Evolutionary conservation across 2,797 vertebrate genomes (phyloP), one percentile per base, ranked within the genome.

Genomic region (Clarias pachynema): DNA sequence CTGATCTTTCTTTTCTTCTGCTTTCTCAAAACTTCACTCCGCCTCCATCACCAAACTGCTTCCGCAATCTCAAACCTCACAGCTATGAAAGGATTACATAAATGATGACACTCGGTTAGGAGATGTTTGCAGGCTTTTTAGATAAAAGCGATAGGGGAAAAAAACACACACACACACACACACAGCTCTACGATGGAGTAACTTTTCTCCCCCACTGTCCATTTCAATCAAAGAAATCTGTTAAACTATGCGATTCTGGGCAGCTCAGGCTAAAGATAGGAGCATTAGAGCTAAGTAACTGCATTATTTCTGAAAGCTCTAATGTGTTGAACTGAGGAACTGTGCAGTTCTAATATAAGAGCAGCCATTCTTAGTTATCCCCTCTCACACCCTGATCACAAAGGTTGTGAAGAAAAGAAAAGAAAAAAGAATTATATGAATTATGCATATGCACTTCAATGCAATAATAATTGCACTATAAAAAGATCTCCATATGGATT

Each of bases 261-360:
- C 89, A 90, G 84, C 69, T 87, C 87, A 73, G 91, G 91, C 91
- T 93, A 93, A 92, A 94, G 92, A 94, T 91, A 94, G 92, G 88
- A 82, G 84, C 91, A 90, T 88, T 85, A 89, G 29, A 70, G 86
- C 87, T 84, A 84, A 78, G 87, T 85, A 88, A 84, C 82, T 31
- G 89, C 90, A 89, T 83, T 81, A 73, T 87, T 89, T 90, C 81
- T 90, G 85, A 83, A 78, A 91, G 86, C 88, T 91, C 87, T 91
- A 92, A 92, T 89, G 90, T 91, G 88, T 5, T 87, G 89, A 91
- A 92, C 89, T 90, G 88, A 91, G 90, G 65, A 81, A 15, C 86
- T 91, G 90, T 91, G 89, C 87, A 88, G 79, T 83, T 88, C 85
- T 80, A 87, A 86, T 88, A 90, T 89, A 92, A 92, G 89, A 89